Evolutionary conservation across 1,140 invertebrate genomes (phyloP).

Genomic region (Prorops nasuta): DNA sequence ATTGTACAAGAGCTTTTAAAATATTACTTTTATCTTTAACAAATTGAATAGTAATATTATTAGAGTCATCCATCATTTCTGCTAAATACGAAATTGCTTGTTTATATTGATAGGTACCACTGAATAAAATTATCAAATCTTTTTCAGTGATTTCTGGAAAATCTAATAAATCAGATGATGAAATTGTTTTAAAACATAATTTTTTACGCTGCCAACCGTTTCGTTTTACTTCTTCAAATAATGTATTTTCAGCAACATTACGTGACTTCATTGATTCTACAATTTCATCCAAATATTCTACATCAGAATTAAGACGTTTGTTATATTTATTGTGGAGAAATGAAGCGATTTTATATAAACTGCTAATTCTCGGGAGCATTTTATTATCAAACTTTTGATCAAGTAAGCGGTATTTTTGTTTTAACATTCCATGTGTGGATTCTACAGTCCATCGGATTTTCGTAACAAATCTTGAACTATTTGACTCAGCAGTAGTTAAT

Average conservation of each 20-base stretch:
- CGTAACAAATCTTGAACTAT: constrained; percentile 23
- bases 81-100: constrained; percentile 6
- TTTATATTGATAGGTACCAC: constrained; percentile 1
- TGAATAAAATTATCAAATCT: constrained; percentile 4
- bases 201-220: not conserved
- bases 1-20: constrained; percentile 15
- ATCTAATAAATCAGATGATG: constrained; percentile 1
- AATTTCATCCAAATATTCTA: not conserved
- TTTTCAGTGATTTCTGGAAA: not conserved
- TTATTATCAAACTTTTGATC: not conserved
- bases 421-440: not conserved
- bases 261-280: not conserved
- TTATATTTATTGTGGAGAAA: not conserved
- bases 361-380: constrained; percentile 14
- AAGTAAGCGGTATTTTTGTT: not conserved
- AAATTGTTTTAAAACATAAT: not conserved
- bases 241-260: not conserved
- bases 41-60: constrained; percentile 7
- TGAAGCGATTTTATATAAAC: not conserved
- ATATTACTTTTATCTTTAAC: constrained; percentile 5
- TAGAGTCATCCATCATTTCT: constrained; percentile 4
- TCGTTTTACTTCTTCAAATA: not conserved
- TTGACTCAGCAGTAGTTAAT: constrained; percentile 22
- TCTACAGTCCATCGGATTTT: not conserved
- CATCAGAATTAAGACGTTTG: not conserved